These are phyloP conservation scores for Trachythela sp. DNA, from an alignment of 64 coral and sea anemone species.

Conservation along the genomic window DNA sequence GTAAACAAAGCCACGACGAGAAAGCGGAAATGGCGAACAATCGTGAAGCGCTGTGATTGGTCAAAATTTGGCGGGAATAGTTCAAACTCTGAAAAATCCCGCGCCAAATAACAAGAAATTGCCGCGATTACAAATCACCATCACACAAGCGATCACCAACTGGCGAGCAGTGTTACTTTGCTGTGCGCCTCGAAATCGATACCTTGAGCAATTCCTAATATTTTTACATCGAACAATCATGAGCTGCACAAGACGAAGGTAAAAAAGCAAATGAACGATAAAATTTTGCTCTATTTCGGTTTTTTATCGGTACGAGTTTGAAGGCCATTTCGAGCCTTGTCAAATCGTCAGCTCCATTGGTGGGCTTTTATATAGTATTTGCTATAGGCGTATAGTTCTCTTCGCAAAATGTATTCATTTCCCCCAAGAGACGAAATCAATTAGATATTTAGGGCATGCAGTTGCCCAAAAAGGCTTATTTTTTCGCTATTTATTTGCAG, in stretches of 20 bases:
- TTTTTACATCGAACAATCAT: background rate
- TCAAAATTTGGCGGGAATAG: conserved; percentile 3
- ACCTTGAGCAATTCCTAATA: background rate
- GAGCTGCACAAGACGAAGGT: conserved; percentile 11
- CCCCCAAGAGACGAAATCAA: background rate
- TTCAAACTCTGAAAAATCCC: background rate
- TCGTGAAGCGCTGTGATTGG: background rate
- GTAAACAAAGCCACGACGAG: background rate
- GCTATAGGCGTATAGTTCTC: background rate
- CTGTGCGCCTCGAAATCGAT: background rate
- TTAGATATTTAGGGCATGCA: background rate
- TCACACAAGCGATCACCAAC: background rate
- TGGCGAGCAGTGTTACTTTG: background rate
- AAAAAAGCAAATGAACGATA: background rate
- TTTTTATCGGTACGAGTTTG: background rate
- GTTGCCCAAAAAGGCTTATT: background rate
- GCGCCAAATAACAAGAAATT: background rate
- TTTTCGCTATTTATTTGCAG: background rate
- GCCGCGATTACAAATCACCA: conserved; percentile 23
- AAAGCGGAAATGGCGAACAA: background rate
- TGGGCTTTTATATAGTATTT: background rate
- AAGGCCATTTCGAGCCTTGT: background rate
- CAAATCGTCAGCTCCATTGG: background rate
- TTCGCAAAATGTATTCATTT: background rate
- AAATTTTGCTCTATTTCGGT: background rate